Evolutionary conservation across 2,113 vertebrate genomes (phyloP).

Genomic region (Tragelaphus strepsiceros): DNA sequence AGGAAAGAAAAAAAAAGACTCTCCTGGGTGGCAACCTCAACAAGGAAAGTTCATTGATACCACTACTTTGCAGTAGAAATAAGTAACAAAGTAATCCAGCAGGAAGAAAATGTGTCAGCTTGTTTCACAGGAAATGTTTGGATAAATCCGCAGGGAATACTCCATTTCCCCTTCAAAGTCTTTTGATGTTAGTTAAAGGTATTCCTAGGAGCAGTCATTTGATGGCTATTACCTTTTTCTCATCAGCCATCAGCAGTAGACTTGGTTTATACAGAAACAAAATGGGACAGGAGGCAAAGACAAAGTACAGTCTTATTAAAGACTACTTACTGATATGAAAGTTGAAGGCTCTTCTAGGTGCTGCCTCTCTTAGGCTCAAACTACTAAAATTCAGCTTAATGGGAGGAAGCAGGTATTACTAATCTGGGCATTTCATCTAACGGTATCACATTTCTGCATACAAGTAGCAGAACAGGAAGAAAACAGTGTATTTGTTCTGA

Average conservation of each 20-base stretch:
- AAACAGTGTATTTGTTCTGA: background rate
- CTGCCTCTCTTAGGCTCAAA: background rate
- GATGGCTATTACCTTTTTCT: background rate
- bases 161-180: background rate
- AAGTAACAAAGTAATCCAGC: background rate
- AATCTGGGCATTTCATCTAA: background rate
- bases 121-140: background rate
- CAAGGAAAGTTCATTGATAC: background rate
- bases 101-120: background rate
- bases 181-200: background rate
- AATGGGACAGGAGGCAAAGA: background rate
- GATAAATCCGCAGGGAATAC: background rate
- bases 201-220: background rate
- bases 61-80: background rate
- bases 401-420: background rate
- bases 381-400: background rate
- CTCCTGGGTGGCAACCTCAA: background rate
- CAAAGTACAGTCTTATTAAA: background rate
- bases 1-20: background rate
- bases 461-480: background rate
- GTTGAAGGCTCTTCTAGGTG: background rate
- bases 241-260: background rate
- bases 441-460: background rate
- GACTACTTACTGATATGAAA: background rate
- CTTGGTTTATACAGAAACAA: background rate